Base-by-base conservation (phyloP, 2,113 vertebrate species). In the Istiophorus platypterus region DNA sequence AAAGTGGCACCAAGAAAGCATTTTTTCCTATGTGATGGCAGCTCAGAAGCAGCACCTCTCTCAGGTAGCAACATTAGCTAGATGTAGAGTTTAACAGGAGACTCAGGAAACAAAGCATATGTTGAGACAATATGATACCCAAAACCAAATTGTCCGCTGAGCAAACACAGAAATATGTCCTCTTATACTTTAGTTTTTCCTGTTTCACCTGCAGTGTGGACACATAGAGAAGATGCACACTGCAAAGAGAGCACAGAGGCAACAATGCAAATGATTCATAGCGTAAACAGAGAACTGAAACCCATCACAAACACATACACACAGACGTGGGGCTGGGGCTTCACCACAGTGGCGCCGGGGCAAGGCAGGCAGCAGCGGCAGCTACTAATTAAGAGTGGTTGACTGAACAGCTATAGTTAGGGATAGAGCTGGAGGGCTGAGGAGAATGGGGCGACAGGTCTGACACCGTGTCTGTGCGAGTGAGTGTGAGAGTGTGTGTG, bases 341-440 rank as follows among this genome's bases (percentile, higher is more conserved):
- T 91, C 64, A 89, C 87, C 89, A 87, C 86, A 83, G 89, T 88
- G 93, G 92, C 91, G 93, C 93, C 92, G 76, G 87, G 89, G 89
- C 73, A 86, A 82, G 85, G 78, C 91, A 1, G 37, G 85, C 91
- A 78, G 85, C 68, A 62, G 70, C 89, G 79, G 87, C 88, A 94
- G 89, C 92, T 93, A 94, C 90, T 92, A 92, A 94, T 94, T 93
- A 94, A 90, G 86, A 90, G 78, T 75, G 85, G 86, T 87, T 88
- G 90, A 82, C 84, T 92, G 92, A 92, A 66, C 86, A 88, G 85
- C 67, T 89, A 85, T 89, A 89, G 93, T 91, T 90, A 85, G 75
- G 65, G 64, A 70, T 85, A 41, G 74, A 83, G 88, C 91, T 93
- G 84, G 63, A 86, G 89, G 92, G 85, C 90, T 82, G 82, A 85